Evolutionary conservation across 2,113 vertebrate genomes (phyloP).

Genomic region (Grallaria varia): DNA sequence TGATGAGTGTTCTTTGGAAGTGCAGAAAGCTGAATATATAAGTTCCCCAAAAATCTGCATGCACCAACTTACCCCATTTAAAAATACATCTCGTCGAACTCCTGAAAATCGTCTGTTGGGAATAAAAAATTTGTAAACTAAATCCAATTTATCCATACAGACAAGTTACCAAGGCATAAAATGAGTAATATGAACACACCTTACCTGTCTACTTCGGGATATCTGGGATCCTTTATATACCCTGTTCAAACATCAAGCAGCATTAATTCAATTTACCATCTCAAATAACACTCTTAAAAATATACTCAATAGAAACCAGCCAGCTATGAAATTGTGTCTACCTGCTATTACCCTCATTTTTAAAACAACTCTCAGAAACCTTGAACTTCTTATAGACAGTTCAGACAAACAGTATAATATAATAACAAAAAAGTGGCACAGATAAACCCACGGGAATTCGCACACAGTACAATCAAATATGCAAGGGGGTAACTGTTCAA

Average conservation of each 20-base stretch:
- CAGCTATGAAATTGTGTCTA: background rate
- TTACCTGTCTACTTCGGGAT: constrained; percentile 95
- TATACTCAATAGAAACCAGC: background rate
- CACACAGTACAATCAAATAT: background rate
- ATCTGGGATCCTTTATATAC: constrained; percentile 96
- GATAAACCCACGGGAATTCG: background rate
- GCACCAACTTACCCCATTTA: constrained; percentile 91
- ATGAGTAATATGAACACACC: constrained; percentile 67
- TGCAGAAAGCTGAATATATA: constrained; percentile 1
- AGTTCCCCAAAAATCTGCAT: background rate
- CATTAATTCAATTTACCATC: constrained; percentile 67
- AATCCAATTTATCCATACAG: constrained; percentile 66
- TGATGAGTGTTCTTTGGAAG: background rate
- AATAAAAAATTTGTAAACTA: constrained; percentile 79
- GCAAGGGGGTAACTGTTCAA: background rate
- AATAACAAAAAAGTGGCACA: background rate
- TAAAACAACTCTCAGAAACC: background rate
- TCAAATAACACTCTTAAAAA: background rate
- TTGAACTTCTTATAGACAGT: background rate
- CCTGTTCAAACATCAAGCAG: constrained; percentile 86
- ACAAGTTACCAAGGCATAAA: constrained; percentile 64
- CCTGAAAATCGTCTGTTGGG: constrained; percentile 91
- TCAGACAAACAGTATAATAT: background rate
- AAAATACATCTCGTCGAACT: constrained; percentile 93
- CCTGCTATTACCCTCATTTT: background rate